phyloP scores from a whole-genome alignment of 1,140 invertebrate genomes.

The Zaprionus ornatus region DNA sequence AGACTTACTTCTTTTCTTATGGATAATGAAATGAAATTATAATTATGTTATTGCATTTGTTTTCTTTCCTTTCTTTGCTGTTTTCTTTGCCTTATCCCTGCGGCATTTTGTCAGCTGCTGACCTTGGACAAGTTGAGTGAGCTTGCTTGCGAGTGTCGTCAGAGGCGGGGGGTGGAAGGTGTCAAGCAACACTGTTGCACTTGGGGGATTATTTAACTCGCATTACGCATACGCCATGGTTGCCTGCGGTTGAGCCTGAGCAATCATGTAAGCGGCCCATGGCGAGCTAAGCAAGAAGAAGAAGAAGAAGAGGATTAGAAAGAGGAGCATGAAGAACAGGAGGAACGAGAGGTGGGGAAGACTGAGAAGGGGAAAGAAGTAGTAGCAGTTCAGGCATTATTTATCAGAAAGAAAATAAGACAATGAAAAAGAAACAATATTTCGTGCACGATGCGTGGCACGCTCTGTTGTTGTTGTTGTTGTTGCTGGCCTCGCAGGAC shows the following conservation, averaged over 20 bases:
- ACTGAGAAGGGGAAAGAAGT: too few species aligned
- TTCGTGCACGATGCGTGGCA: slow-evolving; percentile 2
- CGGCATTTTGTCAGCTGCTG: neutral
- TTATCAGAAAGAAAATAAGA: neutral
- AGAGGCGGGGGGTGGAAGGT: neutral
- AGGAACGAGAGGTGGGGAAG: too few species aligned
- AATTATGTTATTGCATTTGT: neutral
- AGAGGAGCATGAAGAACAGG: neutral
- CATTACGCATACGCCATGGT: slow-evolving; percentile 30
- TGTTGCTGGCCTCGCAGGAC: neutral
- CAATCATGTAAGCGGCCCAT: neutral
- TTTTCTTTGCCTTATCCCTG: too few species aligned
- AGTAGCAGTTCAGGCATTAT: too few species aligned
- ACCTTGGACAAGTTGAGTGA: neutral
- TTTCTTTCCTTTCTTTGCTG: neutral
- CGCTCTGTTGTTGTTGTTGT: neutral
- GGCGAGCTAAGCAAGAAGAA: neutral
- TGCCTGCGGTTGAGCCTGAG: neutral
- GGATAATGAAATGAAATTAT: neutral
- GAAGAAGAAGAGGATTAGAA: slow-evolving; percentile 20
- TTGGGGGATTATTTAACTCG: slow-evolving; percentile 1
- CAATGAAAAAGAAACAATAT: neutral
- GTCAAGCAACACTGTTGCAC: neutral
- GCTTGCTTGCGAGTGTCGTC: neutral
- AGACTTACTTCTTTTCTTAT: neutral